Conservation (phyloP, 2,888 invertebrate species). For the Eumerus sabulonum region DNA sequence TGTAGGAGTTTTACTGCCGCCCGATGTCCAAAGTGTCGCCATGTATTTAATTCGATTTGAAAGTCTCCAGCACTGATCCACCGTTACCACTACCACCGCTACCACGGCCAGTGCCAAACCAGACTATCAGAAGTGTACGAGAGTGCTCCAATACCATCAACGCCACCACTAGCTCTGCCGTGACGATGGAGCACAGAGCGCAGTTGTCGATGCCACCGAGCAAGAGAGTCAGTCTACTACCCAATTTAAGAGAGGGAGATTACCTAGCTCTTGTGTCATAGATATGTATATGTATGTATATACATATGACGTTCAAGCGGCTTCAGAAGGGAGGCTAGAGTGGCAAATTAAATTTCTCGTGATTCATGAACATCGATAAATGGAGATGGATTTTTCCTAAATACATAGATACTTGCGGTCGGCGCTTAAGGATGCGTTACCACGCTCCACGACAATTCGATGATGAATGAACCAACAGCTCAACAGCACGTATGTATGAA, state of each 20-base stretch:
- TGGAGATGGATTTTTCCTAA: conserved; percentile 2
- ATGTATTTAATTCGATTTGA: conserved; percentile 57
- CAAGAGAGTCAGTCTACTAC: too few relatives aligned
- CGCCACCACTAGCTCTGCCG: too few relatives aligned
- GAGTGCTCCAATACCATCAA: too few relatives aligned
- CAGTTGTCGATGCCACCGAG: too few relatives aligned
- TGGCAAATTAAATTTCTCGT: conserved; percentile 27
- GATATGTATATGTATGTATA: too few relatives aligned
- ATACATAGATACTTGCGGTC: background rate
- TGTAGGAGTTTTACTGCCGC: conserved; percentile 50
- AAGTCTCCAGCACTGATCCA: conserved; percentile 27
- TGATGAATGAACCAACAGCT: conserved; percentile 7
- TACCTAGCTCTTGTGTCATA: background rate
- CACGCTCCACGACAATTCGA: background rate
- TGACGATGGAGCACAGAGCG: conserved; percentile 10
- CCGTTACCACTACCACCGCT: conserved; percentile 13
- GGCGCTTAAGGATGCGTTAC: conserved; percentile 8
- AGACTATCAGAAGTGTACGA: too few relatives aligned
- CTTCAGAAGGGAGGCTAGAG: background rate
- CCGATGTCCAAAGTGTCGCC: conserved; percentile 64
- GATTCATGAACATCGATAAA: conserved; percentile 15
- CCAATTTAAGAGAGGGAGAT: background rate
- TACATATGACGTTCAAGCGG: too few relatives aligned
- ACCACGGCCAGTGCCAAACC: conserved; percentile 17
- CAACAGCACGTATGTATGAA: too few relatives aligned